phyloP scores from a whole-genome alignment of 2,113 vertebrate species.

The Montifringilla adamsi region DNA sequence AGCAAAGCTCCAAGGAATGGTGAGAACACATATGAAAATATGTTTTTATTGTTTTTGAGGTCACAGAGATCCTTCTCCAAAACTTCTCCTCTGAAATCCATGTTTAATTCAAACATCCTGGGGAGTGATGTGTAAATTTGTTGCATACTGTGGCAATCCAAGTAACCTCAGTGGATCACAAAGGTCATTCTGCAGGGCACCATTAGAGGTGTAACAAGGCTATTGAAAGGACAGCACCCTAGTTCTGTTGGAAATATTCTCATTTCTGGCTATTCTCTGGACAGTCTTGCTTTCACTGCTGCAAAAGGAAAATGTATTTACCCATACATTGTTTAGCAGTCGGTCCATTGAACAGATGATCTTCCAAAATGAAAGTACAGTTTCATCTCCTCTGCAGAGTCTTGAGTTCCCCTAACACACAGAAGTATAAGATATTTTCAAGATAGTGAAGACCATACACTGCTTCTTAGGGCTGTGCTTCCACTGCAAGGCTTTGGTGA shows the following conservation, averaged over 20 bases:
- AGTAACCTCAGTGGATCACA: neutral
- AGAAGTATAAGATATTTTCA: neutral
- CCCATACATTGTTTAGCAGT: neutral
- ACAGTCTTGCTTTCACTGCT: neutral
- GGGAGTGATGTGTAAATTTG: neutral
- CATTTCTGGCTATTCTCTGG: neutral
- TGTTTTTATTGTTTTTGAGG: neutral
- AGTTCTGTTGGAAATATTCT: neutral
- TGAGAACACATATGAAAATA: neutral
- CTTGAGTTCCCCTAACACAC: neutral
- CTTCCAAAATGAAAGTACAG: neutral
- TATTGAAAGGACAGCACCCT: rapidly evolving
- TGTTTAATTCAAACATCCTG: neutral
- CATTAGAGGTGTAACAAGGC: neutral
- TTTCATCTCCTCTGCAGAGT: neutral
- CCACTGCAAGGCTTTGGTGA: neutral
- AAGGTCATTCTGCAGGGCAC: neutral
- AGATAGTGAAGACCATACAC: neutral
- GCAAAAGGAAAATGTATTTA: neutral
- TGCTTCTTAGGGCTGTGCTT: neutral
- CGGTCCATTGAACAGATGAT: neutral
- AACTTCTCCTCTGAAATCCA: neutral
- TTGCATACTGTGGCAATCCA: neutral
- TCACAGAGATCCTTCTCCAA: neutral
- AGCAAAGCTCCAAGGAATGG: neutral